Evolutionary conservation across 2,113 vertebrate genomes (phyloP), one percentile per base, ranked within the genome.

Genomic region (Microcebus jonahi): DNA sequence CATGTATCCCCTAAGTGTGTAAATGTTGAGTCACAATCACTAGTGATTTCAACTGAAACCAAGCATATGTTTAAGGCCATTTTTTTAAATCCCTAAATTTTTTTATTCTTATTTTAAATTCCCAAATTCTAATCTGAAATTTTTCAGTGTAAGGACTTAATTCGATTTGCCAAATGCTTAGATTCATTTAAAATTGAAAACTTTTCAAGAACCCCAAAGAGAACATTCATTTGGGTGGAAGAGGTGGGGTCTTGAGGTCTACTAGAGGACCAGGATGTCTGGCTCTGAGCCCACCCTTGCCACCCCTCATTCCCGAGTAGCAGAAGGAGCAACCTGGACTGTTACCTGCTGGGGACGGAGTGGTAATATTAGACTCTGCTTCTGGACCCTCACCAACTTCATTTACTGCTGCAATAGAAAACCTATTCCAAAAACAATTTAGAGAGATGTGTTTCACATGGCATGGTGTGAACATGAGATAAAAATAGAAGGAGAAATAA

Each of bases 321-420:
- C 50, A 42, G 18, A 89, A 65, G 36, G 55, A 31, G 25, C 20
- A 15, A 48, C 31, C 65, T 29, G n/a, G 34, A 21, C 29, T 57
- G 13, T 98, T 98, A 99, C 99, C 98, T 98, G 97, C 93, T 67
- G 68, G 77, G 50, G 96, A 90, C 4, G 48, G 73, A 0, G 98
- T 99, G 39, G 98, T 98, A 86, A 99, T 95, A 42, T 42, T 97
- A 55, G 97, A 97, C 98, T 98, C 98, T 0, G 98, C 98, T 79
- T 98, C 90, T 4, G 98, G 98, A 50, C 99, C 99, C 88, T 98
- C 98, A 67, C 98, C 99, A 92, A 96, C 95, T 91, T 97, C 97
- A 68, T 99, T 99, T 81, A 99, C 98, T 0, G 98, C 98, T 88
- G 98, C 97, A 57, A 99, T 96, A n/a, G 96, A 98, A 98, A 99